A percentile compares a stretch with the other conserved stretches of the same genome.
Conservation (phyloP, 1,140 invertebrate genomes). For the Drosophila mojavensis region DNA sequence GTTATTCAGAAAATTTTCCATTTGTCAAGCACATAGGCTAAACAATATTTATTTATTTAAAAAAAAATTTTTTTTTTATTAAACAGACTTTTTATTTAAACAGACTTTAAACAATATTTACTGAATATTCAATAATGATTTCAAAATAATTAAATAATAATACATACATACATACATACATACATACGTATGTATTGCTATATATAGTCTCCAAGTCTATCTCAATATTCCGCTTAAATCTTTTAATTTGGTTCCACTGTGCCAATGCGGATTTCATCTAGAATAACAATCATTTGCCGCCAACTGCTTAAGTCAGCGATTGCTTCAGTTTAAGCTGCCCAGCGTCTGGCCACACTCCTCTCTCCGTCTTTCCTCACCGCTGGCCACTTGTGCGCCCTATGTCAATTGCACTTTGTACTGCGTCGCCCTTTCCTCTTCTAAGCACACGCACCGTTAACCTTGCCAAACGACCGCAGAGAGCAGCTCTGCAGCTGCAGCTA, state of each 20-base stretch:
- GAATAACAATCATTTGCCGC: slow-evolving; percentile 7
- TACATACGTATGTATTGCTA: neutral
- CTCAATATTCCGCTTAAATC: neutral
- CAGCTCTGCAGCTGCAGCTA: slow-evolving; percentile 48
- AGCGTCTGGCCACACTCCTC: slow-evolving; percentile 33
- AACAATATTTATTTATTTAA: no score
- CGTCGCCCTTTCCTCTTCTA: neutral
- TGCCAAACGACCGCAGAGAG: slow-evolving; percentile 52
- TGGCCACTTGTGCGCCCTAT: slow-evolving; percentile 2
- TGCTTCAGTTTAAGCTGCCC: slow-evolving; percentile 16
- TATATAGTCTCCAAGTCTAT: no score
- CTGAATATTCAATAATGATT: no score
- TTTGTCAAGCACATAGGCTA: neutral
- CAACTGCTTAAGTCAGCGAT: slow-evolving; percentile 50
- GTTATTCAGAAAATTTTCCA: slow-evolving; percentile 4
- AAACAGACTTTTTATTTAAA: no score
- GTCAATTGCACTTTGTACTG: slow-evolving; percentile 14
- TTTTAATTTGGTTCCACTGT: slow-evolving; percentile 1
- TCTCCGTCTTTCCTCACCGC: slow-evolving; percentile 1
- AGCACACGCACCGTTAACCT: slow-evolving; percentile 41
- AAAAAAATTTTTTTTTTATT: no score
- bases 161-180: neutral
- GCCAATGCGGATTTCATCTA: slow-evolving; percentile 11
- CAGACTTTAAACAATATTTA: no score
- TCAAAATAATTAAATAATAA: no score